Base-by-base conservation (phyloP, 2,888 invertebrate genomes). In the Harpalus rubripes region DNA sequence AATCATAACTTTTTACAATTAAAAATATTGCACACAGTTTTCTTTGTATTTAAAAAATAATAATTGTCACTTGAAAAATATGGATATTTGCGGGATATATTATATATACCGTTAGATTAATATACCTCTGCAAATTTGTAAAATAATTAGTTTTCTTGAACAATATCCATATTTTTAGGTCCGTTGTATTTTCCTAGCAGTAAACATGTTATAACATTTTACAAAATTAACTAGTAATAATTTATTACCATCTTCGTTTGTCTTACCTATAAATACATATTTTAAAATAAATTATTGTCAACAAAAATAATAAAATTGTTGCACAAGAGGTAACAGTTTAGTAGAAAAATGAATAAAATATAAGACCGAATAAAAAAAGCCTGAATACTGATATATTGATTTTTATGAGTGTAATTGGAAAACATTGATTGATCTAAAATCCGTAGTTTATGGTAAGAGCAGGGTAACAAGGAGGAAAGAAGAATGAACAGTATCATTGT, bases 171-270 rank as follows among this genome's bases (percentile, higher is more conserved):
- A 85, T 85, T 85, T 84, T 85, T 85, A 85, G 85, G 85, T 68
- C 85, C 85, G 85, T 85, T 80, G 63, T 78, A 65, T 84, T 85
- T 85, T 16, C 68, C 85, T 85, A 85, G 85, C 85, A 84, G 78
- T 84, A 84, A 84, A 84, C 61, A 85, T 85, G 80, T 80, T 85
- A 76, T 84, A 85, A 85, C 85, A 85, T 85, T 80, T 80, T 85
- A 85, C 80, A 85, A 85, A 85, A 85, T 85, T 80, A 85, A 80
- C 85, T 85, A 85, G 85, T 85, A 85, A 85, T 80, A 80, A 85
- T 85, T 85, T 80, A 80, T 68, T 85, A 85, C 80, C 80, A 80
- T 80, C 65, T 84, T 65, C 56, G 65, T 58, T 85, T 72, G 80
- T 84, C 78, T 63, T 85, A 22, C 3, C 22, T 22, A 59, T 78